These are phyloP conservation scores for Limosa lapponica DNA, from an alignment of 2,797 vertebrate genomes.

Conservation along the genomic window DNA sequence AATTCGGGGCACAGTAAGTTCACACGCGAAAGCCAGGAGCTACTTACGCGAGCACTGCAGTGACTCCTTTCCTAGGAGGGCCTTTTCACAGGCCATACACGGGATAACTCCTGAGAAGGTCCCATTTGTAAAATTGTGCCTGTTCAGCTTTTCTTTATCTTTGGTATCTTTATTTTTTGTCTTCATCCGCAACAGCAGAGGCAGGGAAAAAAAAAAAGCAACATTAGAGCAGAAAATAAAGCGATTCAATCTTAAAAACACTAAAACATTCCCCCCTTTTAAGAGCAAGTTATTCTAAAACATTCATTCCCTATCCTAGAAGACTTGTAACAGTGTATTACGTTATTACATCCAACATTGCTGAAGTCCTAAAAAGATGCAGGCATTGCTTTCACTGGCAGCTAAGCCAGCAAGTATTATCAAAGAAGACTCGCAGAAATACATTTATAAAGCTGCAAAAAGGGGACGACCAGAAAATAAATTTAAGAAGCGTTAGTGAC, in stretches of 20 bases:
- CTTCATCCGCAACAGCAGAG: slow-evolving; percentile 75
- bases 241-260: not conserved
- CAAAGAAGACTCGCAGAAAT: not conserved
- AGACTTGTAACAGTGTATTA: not conserved
- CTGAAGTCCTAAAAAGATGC: not conserved
- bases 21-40: not conserved
- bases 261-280: not conserved
- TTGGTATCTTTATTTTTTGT: slow-evolving; percentile 91
- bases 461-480: not conserved
- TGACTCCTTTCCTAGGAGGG: slow-evolving; percentile 87
- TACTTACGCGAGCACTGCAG: slow-evolving; percentile 91
- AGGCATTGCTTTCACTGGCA: not conserved
- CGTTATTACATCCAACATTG: not conserved
- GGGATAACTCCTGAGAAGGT: slow-evolving; percentile 83
- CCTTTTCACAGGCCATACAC: slow-evolving; percentile 91
- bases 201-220: not conserved
- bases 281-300: not conserved
- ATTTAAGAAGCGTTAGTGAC: not conserved
- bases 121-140: slow-evolving; percentile 88
- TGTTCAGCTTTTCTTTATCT: slow-evolving; percentile 85
- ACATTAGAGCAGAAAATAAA: not conserved
- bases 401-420: not conserved
- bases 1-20: not conserved
- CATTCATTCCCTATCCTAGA: not conserved
- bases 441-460: not conserved